Base-by-base conservation (phyloP, 2,888 invertebrate genomes). In the Parnassius apollo region DNA sequence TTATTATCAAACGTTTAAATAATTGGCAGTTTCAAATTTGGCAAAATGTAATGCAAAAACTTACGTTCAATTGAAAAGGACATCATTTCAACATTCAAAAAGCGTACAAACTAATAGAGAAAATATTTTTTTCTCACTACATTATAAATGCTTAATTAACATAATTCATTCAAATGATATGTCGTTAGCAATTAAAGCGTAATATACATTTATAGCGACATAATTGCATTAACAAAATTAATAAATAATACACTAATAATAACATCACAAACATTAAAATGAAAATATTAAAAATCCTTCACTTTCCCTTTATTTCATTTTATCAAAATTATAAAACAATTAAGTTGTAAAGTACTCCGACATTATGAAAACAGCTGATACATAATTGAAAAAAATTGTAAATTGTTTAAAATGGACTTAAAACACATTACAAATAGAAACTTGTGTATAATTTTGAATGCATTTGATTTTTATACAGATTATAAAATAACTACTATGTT, bases 21-120 rank as follows among this genome's bases (percentile, higher is more conserved):
- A 68, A 83, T 81, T 85, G 87, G 89, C 89, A 88, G 86, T 86
- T 75, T 75, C 71, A 73, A 69, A 79, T 84, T 88, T 87, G 86
- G 86, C 85, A 77, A 80, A 35, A 55, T n/a, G 45, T 57, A 57
- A 62, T 57, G 49, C 53, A 58, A 54, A 77, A 55, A 66, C 77
- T 18, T 74, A 67, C 63, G 58, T 45, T 69, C 66, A 64, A 59
- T 68, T 63, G 51, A 59, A 54, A 35, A 35, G 7, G 35, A 7
- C 35, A 7, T 35, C 7, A 35, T 35, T 35, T 35, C 7, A 58
- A 49, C 35, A 10, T 25, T 49, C n/a, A 53, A 48, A 1, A 62
- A 62, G 57, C 57, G 53, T 57, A 48, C 11, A 62, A 42, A 58
- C 42, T 25, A 54, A 53, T 57, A 8, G 10, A 45, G 49, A 22